Percentiles rank a stretch among this genome's conserved stretches.
phyloP scores from a whole-genome alignment of 2,113 vertebrate species.

The Potamarius usumacintae region DNA sequence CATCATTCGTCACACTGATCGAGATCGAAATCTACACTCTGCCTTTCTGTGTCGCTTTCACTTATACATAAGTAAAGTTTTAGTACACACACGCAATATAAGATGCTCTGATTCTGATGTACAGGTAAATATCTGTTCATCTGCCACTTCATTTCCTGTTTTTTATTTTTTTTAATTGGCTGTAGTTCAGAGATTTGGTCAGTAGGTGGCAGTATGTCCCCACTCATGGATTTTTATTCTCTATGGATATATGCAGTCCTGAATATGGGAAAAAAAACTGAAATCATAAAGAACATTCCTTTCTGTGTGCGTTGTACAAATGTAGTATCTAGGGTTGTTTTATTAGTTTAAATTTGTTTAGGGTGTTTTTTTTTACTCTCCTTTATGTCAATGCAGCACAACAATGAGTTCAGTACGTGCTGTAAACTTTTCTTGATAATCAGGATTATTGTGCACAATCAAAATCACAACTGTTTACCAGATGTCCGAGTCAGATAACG shows the following conservation, averaged over 20 bases:
- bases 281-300: neutral
- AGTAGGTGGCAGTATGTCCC: slow-evolving; percentile 73
- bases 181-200: slow-evolving; percentile 58
- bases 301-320: slow-evolving; percentile 1
- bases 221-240: slow-evolving; percentile 60
- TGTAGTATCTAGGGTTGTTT: neutral
- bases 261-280: neutral
- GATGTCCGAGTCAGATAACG: neutral
- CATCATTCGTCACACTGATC: neutral
- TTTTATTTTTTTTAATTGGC: neutral
- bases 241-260: neutral
- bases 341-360: neutral
- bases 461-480: neutral
- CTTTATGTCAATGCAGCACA: neutral
- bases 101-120: neutral
- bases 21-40: neutral
- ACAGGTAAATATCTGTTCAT: neutral
- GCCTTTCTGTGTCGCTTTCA: neutral
- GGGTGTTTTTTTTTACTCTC: neutral
- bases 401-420: neutral
- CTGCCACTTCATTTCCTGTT: neutral
- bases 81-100: neutral
- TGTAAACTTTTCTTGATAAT: neutral
- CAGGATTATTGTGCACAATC: neutral
- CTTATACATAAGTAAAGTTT: neutral